phyloP scores from a whole-genome alignment of 2,113 vertebrate genomes.

The human region GRCh38 chr19:6640001-6640500 shows the following conservation, averaged over 20 bases:
- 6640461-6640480: too few species aligned
- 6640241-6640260: background rate
- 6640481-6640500: too few species aligned
- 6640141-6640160: too few species aligned
- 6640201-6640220: background rate
- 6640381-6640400: background rate
- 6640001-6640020: background rate
- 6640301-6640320: background rate
- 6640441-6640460: background rate
- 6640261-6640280: background rate
- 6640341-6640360: background rate
- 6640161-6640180: too few species aligned
- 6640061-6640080: too few species aligned
- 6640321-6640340: background rate
- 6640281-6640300: background rate
- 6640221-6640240: background rate
- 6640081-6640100: too few species aligned
- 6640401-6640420: background rate
- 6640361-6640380: background rate
- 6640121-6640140: too few species aligned
- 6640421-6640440: background rate
- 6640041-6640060: too few species aligned
- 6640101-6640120: too few species aligned
- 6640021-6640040: too few species aligned
- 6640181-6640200: background rate